A percentile compares a stretch with the other conserved stretches of the same genome.
Conservation (phyloP, 2,797 vertebrate genomes). For the Argyrosomus regius region DNA sequence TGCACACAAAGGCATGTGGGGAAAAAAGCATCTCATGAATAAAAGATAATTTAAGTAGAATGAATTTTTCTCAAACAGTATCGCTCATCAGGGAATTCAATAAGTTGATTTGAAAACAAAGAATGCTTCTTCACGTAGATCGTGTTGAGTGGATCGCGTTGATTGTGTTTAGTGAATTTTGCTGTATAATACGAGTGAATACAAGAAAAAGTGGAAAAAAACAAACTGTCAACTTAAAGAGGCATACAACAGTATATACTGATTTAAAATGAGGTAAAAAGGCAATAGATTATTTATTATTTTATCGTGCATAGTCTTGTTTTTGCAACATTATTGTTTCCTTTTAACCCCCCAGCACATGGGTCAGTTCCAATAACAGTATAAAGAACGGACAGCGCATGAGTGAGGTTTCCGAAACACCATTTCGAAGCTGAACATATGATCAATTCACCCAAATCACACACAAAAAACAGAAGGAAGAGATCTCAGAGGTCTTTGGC, state of each 20-base stretch:
- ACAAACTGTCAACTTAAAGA: background rate
- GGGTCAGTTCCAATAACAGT: too few relatives aligned
- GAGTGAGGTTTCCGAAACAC: too few relatives aligned
- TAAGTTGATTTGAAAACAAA: conserved; percentile 43
- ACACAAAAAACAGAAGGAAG: background rate
- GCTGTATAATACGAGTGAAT: conserved; percentile 20
- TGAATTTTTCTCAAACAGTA: conserved; percentile 34
- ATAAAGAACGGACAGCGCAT: too few relatives aligned
- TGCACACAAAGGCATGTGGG: conserved; percentile 46
- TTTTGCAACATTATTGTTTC: conserved; percentile 82
- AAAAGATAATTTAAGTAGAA: conserved; percentile 59
- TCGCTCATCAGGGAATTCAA: conserved; percentile 55
- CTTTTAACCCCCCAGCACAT: conserved; percentile 46
- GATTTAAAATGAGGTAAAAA: conserved; percentile 6
- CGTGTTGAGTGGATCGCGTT: conserved; percentile 28
- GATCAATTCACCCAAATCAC: background rate
- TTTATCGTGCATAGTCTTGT: conserved; percentile 2
- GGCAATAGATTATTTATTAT: background rate
- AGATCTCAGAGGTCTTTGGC: background rate
- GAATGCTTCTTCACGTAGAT: conserved; percentile 35
- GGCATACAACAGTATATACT: background rate
- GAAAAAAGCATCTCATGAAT: conserved; percentile 36
- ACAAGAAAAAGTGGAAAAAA: conserved; percentile 7
- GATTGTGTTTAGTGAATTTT: conserved; percentile 39
- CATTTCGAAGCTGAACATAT: too few relatives aligned